phyloP scores from a whole-genome alignment of 1,140 invertebrate species.

The Drosophila willistoni region DNA sequence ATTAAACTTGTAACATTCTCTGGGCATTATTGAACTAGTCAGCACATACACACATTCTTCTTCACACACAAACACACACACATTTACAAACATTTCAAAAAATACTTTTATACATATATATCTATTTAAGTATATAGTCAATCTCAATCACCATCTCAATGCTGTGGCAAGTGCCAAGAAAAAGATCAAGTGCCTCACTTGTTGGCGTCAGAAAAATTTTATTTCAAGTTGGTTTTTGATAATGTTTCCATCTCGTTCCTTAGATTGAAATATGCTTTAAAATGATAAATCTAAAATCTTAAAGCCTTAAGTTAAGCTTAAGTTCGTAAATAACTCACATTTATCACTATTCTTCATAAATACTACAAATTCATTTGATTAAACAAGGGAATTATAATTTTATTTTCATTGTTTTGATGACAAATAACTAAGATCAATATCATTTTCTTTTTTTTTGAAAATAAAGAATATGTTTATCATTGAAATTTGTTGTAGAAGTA shows the following conservation, averaged over 20 bases:
- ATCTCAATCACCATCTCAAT: slow-evolving; percentile 55
- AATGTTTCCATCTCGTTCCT: slow-evolving; percentile 8
- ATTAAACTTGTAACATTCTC: slow-evolving; percentile 29
- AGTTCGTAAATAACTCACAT: no score
- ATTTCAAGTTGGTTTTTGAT: slow-evolving; percentile 56
- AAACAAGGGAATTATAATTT: background rate
- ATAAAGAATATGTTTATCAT: background rate
- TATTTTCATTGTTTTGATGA: background rate
- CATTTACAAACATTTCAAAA: slow-evolving; percentile 1
- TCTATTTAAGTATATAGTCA: background rate
- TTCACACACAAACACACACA: slow-evolving; percentile 34
- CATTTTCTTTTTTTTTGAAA: background rate
- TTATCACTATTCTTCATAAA: no score
- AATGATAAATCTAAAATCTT: no score
- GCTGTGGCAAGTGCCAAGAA: slow-evolving; percentile 62
- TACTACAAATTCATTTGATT: background rate
- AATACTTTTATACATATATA: slow-evolving; percentile 19
- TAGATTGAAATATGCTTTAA: no score
- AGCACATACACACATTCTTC: slow-evolving; percentile 45
- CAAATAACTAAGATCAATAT: background rate
- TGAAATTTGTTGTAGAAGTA: slow-evolving; percentile 36
- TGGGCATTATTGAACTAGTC: slow-evolving; percentile 43
- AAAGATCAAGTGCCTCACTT: slow-evolving; percentile 77
- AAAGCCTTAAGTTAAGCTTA: no score
- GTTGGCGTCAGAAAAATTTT: slow-evolving; percentile 70